These are phyloP conservation scores for Bovichtus diacanthus DNA, from an alignment of 2,797 vertebrate species.

Conservation along the genomic window DNA sequence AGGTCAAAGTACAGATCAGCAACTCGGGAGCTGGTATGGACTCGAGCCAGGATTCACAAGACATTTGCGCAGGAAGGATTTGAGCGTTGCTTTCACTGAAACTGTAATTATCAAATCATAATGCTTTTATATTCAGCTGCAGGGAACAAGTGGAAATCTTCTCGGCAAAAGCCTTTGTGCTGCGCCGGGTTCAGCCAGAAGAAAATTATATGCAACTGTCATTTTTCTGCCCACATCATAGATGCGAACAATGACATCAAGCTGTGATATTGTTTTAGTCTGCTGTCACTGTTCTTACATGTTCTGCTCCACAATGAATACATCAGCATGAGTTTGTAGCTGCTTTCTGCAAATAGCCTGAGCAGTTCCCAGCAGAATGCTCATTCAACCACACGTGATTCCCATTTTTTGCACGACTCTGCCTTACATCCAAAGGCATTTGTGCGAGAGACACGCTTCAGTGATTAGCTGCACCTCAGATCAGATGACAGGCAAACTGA, in stretches of 20 bases:
- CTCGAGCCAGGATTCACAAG: neutral
- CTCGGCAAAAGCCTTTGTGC: neutral
- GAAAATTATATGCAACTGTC: neutral
- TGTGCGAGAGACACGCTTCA: neutral
- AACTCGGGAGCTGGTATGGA: neutral
- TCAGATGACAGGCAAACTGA: neutral
- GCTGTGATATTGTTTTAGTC: neutral
- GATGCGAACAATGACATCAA: neutral
- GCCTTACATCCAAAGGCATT: neutral
- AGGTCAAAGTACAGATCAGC: neutral
- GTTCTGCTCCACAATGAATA: neutral
- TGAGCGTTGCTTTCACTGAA: neutral
- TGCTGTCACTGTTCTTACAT: neutral
- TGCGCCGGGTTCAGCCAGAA: neutral
- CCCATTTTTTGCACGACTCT: neutral
- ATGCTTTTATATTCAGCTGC: neutral
- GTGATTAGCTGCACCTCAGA: constrained; percentile 2
- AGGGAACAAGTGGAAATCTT: neutral
- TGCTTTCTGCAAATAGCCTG: neutral
- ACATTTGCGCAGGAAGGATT: neutral
- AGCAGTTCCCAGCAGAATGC: neutral
- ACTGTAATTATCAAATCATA: neutral
- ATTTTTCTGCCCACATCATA: neutral
- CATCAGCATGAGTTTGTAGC: neutral
- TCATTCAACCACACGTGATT: neutral